Percentiles rank a stretch among this genome's conserved stretches.
These are phyloP conservation scores for Apocheima hispidaria DNA, from an alignment of 2,888 invertebrate species.

Conservation along the genomic window DNA sequence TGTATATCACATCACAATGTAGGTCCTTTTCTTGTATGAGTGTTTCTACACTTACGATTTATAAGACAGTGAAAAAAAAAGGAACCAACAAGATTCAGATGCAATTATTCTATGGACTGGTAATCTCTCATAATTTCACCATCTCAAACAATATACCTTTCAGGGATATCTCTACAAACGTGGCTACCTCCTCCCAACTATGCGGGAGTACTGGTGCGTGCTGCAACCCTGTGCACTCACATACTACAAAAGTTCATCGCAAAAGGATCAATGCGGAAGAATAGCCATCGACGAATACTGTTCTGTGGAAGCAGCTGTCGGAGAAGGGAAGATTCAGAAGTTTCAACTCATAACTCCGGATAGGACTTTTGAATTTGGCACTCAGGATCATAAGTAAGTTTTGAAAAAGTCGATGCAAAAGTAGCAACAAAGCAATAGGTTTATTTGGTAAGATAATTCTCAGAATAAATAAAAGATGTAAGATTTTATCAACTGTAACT, in stretches of 20 bases:
- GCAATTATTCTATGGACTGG: too few species aligned
- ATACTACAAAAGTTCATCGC: constrained; percentile 90
- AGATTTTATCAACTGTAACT: too few species aligned
- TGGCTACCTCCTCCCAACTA: constrained; percentile 91
- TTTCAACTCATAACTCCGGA: constrained; percentile 90
- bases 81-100: too few species aligned
- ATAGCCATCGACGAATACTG: constrained; percentile 88
- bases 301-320: constrained; percentile 87
- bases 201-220: constrained; percentile 93
- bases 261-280: constrained; percentile 89
- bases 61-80: too few species aligned
- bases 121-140: neutral
- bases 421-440: too few species aligned
- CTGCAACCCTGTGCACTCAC: constrained; percentile 90
- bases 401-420: too few species aligned
- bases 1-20: too few species aligned
- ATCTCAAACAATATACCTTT: constrained; percentile 32
- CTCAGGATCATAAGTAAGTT: constrained; percentile 89
- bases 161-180: constrained; percentile 91
- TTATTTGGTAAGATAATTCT: too few species aligned
- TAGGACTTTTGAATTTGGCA: constrained; percentile 90
- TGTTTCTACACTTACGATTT: too few species aligned
- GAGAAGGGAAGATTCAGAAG: constrained; percentile 85
- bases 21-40: too few species aligned
- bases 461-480: too few species aligned